These are phyloP conservation scores for Nautilus pompilius DNA, from an alignment of 1,140 invertebrate genomes.

Conservation along the genomic window DNA sequence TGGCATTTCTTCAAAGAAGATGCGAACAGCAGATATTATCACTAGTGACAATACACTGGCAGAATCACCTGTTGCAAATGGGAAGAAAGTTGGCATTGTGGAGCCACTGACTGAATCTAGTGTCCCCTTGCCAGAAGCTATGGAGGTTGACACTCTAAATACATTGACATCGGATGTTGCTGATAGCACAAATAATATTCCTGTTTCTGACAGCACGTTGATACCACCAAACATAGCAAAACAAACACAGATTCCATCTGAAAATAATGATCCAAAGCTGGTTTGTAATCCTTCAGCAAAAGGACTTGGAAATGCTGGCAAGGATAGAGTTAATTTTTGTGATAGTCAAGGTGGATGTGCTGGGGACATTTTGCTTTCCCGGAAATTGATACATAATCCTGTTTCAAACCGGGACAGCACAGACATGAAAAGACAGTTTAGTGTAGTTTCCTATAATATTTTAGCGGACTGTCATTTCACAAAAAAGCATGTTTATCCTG, in stretches of 20 bases:
- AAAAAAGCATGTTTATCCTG: slow-evolving; percentile 39
- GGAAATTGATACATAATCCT: slow-evolving; percentile 35
- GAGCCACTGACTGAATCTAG: no score
- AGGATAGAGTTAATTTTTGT: background rate
- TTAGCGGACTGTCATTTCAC: slow-evolving; percentile 49
- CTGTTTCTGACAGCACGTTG: slow-evolving; percentile 30
- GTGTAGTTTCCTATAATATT: slow-evolving; percentile 50
- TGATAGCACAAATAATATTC: slow-evolving; percentile 42
- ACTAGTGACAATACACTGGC: no score
- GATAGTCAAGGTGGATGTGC: background rate
- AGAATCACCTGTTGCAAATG: background rate
- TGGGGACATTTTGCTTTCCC: slow-evolving; percentile 13
- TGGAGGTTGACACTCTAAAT: background rate
- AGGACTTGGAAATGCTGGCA: background rate
- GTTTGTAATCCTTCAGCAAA: background rate
- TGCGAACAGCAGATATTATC: no score
- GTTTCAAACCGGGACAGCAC: background rate
- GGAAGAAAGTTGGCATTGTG: background rate
- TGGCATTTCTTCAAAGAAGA: background rate
- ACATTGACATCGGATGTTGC: slow-evolving; percentile 24
- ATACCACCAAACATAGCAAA: background rate
- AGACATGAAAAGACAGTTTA: slow-evolving; percentile 36
- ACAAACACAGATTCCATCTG: background rate
- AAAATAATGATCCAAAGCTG: background rate
- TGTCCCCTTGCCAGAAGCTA: background rate